Evolutionary conservation across 1,140 invertebrate genomes (phyloP).

Genomic region (Trinorchestia longiramus): DNA sequence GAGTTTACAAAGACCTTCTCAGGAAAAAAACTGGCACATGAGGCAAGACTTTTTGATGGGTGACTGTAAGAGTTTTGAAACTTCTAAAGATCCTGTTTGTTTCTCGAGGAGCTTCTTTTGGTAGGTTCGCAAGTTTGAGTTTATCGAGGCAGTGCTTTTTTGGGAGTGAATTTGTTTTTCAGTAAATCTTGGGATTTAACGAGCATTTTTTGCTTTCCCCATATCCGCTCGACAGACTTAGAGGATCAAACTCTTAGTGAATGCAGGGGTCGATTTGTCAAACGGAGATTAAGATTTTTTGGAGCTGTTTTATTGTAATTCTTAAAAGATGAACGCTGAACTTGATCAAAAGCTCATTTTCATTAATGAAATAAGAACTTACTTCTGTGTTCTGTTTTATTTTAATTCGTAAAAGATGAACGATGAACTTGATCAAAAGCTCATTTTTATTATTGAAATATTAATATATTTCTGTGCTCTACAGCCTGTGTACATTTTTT

Average conservation of each 20-base stretch:
- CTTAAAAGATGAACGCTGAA: neutral
- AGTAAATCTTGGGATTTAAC: neutral
- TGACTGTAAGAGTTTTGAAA: neutral
- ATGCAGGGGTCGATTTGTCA: neutral
- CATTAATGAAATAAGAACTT: too few relatives aligned
- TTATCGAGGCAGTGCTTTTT: conserved; percentile 9
- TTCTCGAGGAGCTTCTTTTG: neutral
- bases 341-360: neutral
- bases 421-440: too few relatives aligned
- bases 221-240: neutral
- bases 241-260: neutral
- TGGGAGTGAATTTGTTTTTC: neutral
- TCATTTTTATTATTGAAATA: too few relatives aligned
- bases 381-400: too few relatives aligned
- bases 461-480: too few relatives aligned
- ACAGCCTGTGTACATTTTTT: too few relatives aligned
- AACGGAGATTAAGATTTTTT: neutral
- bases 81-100: conserved; percentile 45
- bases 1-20: conserved; percentile 14
- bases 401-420: too few relatives aligned
- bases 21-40: conserved; percentile 41
- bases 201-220: neutral
- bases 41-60: conserved; percentile 33
- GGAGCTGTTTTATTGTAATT: neutral
- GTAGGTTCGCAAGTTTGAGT: conserved; percentile 12